Percentiles rank a stretch among this genome's conserved stretches.
Evolutionary conservation across 2,113 vertebrate genomes (phyloP).

Genomic region (Chauna torquata): DNA sequence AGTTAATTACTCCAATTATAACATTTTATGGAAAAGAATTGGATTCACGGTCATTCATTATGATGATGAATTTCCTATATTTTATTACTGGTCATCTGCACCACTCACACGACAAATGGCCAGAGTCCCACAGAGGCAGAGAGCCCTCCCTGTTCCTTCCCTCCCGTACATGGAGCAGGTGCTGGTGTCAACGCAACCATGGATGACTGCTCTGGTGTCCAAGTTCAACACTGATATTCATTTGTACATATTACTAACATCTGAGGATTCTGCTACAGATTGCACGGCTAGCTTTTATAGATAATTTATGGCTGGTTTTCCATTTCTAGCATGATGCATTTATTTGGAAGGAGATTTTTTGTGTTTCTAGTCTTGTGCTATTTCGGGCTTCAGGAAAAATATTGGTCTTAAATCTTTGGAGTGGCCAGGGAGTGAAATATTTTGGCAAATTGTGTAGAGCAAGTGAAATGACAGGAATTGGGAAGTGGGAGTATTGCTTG

Average conservation of each 20-base stretch:
- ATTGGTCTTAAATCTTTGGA: background rate
- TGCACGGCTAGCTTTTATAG: background rate
- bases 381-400: background rate
- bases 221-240: background rate
- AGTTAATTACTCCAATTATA: slow-evolving; percentile 45
- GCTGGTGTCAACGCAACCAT: background rate
- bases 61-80: background rate
- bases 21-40: background rate
- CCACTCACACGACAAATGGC: background rate
- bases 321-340: background rate
- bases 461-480: background rate
- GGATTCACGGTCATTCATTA: background rate
- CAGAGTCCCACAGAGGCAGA: background rate
- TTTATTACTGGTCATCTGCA: background rate
- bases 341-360: background rate
- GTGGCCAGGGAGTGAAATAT: background rate
- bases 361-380: background rate
- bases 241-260: background rate
- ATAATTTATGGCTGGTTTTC: background rate
- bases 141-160: background rate
- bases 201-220: background rate
- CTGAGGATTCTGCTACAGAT: background rate
- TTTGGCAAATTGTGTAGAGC: background rate
- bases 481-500: background rate
- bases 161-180: accelerated